These are phyloP conservation scores for Labeo calbasu DNA, from an alignment of 2,797 vertebrate species.

Conservation along the genomic window DNA sequence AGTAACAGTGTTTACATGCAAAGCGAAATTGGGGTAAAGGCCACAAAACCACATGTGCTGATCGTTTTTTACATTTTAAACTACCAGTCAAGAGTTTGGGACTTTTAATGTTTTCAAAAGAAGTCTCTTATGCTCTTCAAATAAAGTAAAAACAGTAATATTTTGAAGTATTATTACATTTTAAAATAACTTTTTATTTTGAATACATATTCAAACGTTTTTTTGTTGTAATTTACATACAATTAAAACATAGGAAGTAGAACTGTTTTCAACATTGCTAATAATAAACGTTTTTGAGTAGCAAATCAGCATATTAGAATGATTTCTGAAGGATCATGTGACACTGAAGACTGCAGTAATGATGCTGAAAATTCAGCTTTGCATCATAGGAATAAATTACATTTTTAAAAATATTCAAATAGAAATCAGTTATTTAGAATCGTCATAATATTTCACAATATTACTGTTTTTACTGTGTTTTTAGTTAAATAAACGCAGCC, in stretches of 20 bases:
- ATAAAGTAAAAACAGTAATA: background rate
- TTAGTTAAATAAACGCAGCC: background rate
- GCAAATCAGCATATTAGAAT: background rate
- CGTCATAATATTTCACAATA: background rate
- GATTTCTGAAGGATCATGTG: background rate
- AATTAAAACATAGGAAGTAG: too few relatives aligned
- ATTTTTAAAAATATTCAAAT: background rate
- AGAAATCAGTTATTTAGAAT: background rate
- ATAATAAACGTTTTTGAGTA: background rate
- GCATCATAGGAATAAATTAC: background rate
- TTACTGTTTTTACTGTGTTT: background rate
- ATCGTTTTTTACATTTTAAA: background rate
- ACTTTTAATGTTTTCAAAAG: too few relatives aligned
- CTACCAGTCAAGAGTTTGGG: background rate
- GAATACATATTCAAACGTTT: background rate
- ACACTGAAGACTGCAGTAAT: background rate
- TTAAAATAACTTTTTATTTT: background rate
- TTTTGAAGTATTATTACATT: background rate
- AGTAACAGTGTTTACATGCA: background rate
- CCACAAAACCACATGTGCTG: background rate
- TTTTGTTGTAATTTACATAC: background rate
- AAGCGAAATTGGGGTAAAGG: background rate
- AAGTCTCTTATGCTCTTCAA: too few relatives aligned
- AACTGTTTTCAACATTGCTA: background rate
- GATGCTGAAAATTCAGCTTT: background rate